These are phyloP conservation scores for Lacanobia oleracea DNA, from an alignment of 2,888 invertebrate genomes.

Conservation along the genomic window DNA sequence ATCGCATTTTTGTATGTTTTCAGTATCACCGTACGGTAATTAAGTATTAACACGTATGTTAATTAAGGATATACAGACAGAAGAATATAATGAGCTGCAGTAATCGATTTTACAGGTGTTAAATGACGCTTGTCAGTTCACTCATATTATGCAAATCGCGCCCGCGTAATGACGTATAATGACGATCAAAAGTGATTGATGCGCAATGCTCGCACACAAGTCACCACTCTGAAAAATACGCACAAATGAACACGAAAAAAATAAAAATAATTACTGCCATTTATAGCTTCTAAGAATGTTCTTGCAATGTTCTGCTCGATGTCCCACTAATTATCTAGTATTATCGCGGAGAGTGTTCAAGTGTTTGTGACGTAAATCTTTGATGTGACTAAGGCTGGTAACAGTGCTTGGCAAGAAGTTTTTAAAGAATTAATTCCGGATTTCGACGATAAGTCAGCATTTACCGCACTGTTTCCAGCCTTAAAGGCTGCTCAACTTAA, in stretches of 20 bases:
- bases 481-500: not conserved
- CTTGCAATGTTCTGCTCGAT: constrained; percentile 38
- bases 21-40: not conserved
- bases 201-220: constrained; percentile 13
- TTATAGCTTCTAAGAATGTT: constrained; percentile 43
- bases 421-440: no score
- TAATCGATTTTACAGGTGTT: constrained; percentile 49
- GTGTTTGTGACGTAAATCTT: not conserved
- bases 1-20: constrained; percentile 3
- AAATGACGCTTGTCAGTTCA: constrained; percentile 47
- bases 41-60: constrained; percentile 5
- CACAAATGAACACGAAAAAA: constrained; percentile 30
- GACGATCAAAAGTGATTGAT: constrained; percentile 44
- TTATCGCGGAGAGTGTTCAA: not conserved
- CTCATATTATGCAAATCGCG: constrained; percentile 27
- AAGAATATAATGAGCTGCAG: constrained; percentile 32
- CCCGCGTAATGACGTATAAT: constrained; percentile 41
- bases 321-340: constrained; percentile 44
- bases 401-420: no score
- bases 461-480: no score
- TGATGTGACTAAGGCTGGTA: not conserved
- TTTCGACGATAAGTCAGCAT: no score
- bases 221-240: constrained; percentile 23
- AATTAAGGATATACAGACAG: constrained; percentile 19
- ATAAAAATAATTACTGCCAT: constrained; percentile 16